Evolutionary conservation across 37 sponge, comb jelly and placozoan species (phyloP), one percentile per base, ranked within the genome.

Genomic region (Spongilla lacustris): DNA sequence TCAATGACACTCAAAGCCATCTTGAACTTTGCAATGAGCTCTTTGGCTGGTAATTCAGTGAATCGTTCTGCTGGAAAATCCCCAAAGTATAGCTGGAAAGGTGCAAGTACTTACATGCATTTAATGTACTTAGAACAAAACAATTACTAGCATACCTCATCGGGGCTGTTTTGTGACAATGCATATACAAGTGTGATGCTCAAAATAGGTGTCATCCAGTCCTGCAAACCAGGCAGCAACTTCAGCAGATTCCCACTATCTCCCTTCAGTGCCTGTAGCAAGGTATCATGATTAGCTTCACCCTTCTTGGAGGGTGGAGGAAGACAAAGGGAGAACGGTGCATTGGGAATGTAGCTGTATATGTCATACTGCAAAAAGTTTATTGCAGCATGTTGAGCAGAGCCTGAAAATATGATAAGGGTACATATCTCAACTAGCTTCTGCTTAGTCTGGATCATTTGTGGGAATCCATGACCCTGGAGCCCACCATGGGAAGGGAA

Each of bases 311-410:
- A 46, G 9, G 93, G 92, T 41, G 86, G 87, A 66, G 88, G 85
- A 4, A 79, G n/a, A 66, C 83, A 67, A 41, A 95, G 23, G 21
- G 81, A 32, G 27, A 30, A 50, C 30, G 96, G 94, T 41, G 93
- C 80, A 88, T 96, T 96, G 23, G 96, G 96, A 13, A 73, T 76
- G 35, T 78, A 96, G 22, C 83, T 87, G 69, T 83, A 81, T 19
- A 70, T 69, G 23, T 87, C 75, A 48, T 84, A 92, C 77, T 96
- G 96, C 14, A 91, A 91, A 32, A 87, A 87, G 83, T 93, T 96
- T 66, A 96, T 80, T 27, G 93, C 93, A 29, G 88, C 67, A 66
- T 92, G 91, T 34, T 77, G 85, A 23, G 75, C 83, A 71, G n/a
- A n/a, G n/a, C n/a, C n/a, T n/a, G n/a, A n/a, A n/a, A n/a, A n/a